Conservation (phyloP, 2,113 vertebrate genomes). For the Nannobrachium achirus region DNA sequence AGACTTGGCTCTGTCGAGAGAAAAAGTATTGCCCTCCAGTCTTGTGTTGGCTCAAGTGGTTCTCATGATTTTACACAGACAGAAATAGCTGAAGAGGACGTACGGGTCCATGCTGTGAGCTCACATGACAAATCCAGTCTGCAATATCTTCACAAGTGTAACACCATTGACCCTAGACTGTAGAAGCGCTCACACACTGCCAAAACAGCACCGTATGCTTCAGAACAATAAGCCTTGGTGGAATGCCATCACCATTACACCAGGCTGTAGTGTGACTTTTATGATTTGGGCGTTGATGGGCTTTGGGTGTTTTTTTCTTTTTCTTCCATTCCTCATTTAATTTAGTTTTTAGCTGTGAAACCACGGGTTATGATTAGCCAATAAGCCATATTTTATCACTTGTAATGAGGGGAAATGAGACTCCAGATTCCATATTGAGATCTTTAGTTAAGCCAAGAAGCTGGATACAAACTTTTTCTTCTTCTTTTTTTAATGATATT, state of each 20-base stretch:
- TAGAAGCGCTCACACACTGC: slow-evolving; percentile 28
- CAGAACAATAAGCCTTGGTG: slow-evolving; percentile 19
- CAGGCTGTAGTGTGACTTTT: slow-evolving; percentile 25
- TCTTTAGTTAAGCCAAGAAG: slow-evolving; percentile 26
- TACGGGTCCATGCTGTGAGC: slow-evolving; percentile 45
- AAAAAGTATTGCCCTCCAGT: slow-evolving; percentile 37
- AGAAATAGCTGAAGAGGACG: slow-evolving; percentile 60
- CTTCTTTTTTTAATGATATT: slow-evolving; percentile 3
- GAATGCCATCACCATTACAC: slow-evolving; percentile 21
- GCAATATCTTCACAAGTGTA: slow-evolving; percentile 29
- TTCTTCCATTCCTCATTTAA: not conserved
- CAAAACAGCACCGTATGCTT: slow-evolving; percentile 16
- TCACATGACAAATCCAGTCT: slow-evolving; percentile 50
- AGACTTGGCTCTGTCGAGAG: slow-evolving; percentile 19
- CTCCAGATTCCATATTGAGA: slow-evolving; percentile 14
- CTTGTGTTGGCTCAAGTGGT: slow-evolving; percentile 55
- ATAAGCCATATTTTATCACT: slow-evolving; percentile 40
- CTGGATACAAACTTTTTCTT: slow-evolving; percentile 7
- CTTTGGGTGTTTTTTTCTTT: slow-evolving; percentile 12
- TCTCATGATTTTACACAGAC: slow-evolving; percentile 66
- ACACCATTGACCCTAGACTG: slow-evolving; percentile 36
- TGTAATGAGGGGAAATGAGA: slow-evolving; percentile 47
- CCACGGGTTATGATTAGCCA: slow-evolving; percentile 25
- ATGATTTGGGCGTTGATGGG: slow-evolving; percentile 29
- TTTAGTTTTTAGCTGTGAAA: slow-evolving; percentile 10